Evolutionary conservation across 1,140 invertebrate genomes (phyloP).

Genomic region (Marisa cornuarietis): DNA sequence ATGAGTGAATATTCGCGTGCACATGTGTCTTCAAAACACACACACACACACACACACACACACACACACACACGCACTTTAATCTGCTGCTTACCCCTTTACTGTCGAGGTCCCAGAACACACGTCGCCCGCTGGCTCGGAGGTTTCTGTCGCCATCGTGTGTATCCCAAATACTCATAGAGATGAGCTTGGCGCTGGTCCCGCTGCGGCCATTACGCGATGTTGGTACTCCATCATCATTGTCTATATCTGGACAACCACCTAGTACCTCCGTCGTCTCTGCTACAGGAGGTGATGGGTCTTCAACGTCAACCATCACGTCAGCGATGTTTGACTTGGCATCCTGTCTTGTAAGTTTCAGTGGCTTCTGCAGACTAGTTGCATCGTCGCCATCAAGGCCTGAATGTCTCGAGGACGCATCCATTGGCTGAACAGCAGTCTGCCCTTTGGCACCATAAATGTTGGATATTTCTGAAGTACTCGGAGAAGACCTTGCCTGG

Average conservation of each 20-base stretch:
- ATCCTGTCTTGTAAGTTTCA: conserved; percentile 8
- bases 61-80: not conserved
- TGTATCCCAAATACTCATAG: conserved; percentile 32
- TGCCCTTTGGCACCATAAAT: no score
- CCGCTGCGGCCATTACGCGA: conserved; percentile 3
- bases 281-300: no score
- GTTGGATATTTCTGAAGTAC: no score
- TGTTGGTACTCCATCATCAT: not conserved
- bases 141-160: conserved; percentile 29
- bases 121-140: not conserved
- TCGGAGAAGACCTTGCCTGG: no score
- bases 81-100: conserved; percentile 17
- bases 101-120: conserved; percentile 29
- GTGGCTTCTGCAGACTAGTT: not conserved
- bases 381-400: no score
- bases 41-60: conserved; percentile 12
- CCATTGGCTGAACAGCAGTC: no score
- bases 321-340: conserved; percentile 10
- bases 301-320: no score
- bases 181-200: conserved; percentile 31
- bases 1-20: not conserved
- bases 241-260: no score
- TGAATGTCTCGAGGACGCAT: no score
- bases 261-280: no score
- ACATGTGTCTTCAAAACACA: not conserved